Percentiles rank a stretch among this genome's conserved stretches.
phyloP scores from a whole-genome alignment of 2,888 invertebrate species.

The Tenthredo distinguenda region DNA sequence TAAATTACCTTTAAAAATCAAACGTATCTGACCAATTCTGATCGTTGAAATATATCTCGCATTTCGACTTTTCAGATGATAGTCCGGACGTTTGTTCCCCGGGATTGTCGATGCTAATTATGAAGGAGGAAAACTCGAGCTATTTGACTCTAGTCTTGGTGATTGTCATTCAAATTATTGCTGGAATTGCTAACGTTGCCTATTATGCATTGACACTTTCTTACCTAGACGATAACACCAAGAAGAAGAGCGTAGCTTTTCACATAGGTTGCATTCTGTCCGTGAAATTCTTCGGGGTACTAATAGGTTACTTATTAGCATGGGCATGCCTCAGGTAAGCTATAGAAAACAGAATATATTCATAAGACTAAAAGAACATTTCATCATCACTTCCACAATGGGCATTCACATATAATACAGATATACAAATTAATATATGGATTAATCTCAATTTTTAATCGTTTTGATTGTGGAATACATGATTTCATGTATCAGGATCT shows the following conservation, averaged over 20 bases:
- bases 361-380: neutral
- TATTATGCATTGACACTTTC: conserved; percentile 81
- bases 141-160: conserved; percentile 78
- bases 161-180: conserved; percentile 78
- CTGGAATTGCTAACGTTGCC: conserved; percentile 79
- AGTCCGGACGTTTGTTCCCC: conserved; percentile 66
- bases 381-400: too few relatives aligned
- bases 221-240: conserved; percentile 83
- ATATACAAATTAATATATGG: too few relatives aligned
- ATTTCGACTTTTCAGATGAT: conserved; percentile 62
- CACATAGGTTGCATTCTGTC: conserved; percentile 68
- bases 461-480: neutral
- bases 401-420: too few relatives aligned
- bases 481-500: neutral
- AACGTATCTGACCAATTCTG: neutral
- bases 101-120: conserved; percentile 61
- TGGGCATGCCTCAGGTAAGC: conserved; percentile 72
- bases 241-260: conserved; percentile 79
- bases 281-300: conserved; percentile 67
- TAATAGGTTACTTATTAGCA: conserved; percentile 70
- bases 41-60: neutral
- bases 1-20: neutral
- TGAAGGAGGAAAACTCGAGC: conserved; percentile 64
- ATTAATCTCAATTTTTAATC: neutral
- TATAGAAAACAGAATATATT: neutral